Conservation (phyloP, 1,140 invertebrate genomes). For the Nilaparvata lugens region DNA sequence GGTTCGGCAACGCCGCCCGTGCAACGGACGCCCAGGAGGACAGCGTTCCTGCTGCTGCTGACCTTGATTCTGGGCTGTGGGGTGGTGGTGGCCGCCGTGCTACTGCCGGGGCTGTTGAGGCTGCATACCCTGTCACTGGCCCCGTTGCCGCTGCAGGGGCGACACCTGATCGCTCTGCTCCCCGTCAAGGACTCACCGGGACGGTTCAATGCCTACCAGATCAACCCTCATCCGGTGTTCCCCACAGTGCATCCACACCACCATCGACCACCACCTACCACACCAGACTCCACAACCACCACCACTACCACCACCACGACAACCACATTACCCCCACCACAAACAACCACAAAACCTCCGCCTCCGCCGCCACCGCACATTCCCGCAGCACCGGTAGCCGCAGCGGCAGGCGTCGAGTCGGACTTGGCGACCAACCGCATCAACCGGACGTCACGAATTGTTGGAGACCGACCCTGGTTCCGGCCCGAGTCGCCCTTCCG, state of each 20-base stretch:
- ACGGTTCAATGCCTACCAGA: conserved; percentile 13
- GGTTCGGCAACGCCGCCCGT: conserved; percentile 1
- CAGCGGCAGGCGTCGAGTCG: neutral
- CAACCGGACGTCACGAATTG: too few species aligned
- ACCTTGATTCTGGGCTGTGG: conserved; percentile 19
- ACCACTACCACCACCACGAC: conserved; percentile 6
- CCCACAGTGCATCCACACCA: neutral
- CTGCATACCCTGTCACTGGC: conserved; percentile 19
- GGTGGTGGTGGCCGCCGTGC: conserved; percentile 18
- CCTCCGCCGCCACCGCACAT: neutral
- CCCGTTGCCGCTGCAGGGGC: conserved; percentile 4
- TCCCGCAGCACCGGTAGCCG: neutral
- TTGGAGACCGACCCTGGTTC: too few species aligned
- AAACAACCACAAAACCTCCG: neutral
- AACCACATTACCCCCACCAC: neutral
- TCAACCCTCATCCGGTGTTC: neutral
- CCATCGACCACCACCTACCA: neutral
- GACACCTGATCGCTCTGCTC: conserved; percentile 17
- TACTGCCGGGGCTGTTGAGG: conserved; percentile 16
- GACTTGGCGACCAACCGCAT: too few species aligned
- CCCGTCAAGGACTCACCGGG: conserved; percentile 15
- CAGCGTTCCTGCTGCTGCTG: conserved; percentile 15
- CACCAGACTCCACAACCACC: conserved; percentile 2
- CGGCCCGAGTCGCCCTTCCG: too few species aligned
- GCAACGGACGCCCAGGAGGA: conserved; percentile 1